Conservation (phyloP, 2,797 vertebrate genomes). For the Siniperca obscura region DNA sequence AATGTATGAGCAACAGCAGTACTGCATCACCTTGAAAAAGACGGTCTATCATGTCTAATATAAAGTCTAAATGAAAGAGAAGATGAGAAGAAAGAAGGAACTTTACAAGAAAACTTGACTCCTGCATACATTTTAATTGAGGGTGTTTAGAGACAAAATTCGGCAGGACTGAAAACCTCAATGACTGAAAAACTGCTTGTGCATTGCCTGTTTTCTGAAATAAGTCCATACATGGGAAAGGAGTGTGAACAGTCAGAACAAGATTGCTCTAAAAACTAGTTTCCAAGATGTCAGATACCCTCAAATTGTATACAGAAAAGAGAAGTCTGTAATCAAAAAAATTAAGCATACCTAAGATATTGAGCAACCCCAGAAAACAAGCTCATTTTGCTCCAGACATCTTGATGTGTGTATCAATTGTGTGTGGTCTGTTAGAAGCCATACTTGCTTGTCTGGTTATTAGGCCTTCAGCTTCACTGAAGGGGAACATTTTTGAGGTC, state of each 20-base stretch:
- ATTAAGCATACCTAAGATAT: constrained; percentile 41
- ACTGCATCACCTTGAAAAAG: constrained; percentile 43
- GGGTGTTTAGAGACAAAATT: neutral
- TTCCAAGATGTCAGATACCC: constrained; percentile 29
- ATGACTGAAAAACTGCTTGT: constrained; percentile 5
- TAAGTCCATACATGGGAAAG: neutral
- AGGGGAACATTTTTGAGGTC: constrained; percentile 76
- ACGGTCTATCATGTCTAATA: neutral
- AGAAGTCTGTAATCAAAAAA: constrained; percentile 30
- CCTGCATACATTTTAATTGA: neutral
- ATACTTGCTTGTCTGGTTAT: constrained; percentile 71
- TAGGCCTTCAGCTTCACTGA: constrained; percentile 73
- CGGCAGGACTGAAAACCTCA: neutral
- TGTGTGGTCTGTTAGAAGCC: constrained; percentile 74
- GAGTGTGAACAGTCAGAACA: constrained; percentile 7
- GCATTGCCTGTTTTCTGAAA: constrained; percentile 9
- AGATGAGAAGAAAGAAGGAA: constrained; percentile 5
- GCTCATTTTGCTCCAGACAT: constrained; percentile 74
- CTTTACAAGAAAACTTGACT: neutral
- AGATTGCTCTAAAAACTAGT: constrained; percentile 14
- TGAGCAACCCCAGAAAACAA: constrained; percentile 65
- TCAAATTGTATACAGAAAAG: constrained; percentile 30
- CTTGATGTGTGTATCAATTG: constrained; percentile 70
- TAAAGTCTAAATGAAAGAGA: constrained; percentile 7
- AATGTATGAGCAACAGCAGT: constrained; percentile 46